phyloP scores from a whole-genome alignment of 2,113 vertebrate species.

The Scophthalmus maximus region DNA sequence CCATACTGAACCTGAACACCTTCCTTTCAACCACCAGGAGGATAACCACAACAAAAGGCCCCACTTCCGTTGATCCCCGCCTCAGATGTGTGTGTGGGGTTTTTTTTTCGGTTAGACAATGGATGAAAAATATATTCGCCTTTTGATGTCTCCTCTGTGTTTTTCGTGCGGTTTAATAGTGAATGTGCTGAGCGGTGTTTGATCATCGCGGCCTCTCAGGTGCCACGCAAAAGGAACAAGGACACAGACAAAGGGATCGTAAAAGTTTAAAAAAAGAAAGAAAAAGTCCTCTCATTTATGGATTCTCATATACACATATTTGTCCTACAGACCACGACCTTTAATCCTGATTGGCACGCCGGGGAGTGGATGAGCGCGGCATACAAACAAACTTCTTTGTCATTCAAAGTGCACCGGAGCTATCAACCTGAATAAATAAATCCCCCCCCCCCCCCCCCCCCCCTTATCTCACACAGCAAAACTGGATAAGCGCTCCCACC shows the following conservation, averaged over 20 bases:
- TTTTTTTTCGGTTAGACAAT: slow-evolving; percentile 59
- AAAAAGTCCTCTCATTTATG: no score
- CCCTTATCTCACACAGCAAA: slow-evolving; percentile 72
- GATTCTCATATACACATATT: slow-evolving; percentile 49
- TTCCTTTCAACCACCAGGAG: slow-evolving; percentile 70
- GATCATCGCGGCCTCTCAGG: slow-evolving; percentile 50
- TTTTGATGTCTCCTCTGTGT: slow-evolving; percentile 56
- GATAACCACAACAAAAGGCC: slow-evolving; percentile 72
- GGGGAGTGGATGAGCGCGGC: slow-evolving; percentile 44
- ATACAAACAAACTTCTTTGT: slow-evolving; percentile 61
- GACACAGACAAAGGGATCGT: slow-evolving; percentile 26
- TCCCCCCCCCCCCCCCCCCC: slow-evolving; percentile 38
- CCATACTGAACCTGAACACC: slow-evolving; percentile 55
- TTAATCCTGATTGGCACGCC: slow-evolving; percentile 75
- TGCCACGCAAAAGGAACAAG: slow-evolving; percentile 35
- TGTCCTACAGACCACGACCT: slow-evolving; percentile 59
- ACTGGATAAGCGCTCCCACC: slow-evolving; percentile 71
- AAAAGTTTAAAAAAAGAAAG: no score
- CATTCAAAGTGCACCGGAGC: slow-evolving; percentile 68
- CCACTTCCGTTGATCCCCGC: slow-evolving; percentile 49
- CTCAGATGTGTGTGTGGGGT: slow-evolving; percentile 55
- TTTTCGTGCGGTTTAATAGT: slow-evolving; percentile 34
- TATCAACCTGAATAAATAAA: slow-evolving; percentile 80
- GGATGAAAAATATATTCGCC: slow-evolving; percentile 59
- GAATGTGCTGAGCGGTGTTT: slow-evolving; percentile 35